Evolutionary conservation across 2,888 invertebrate genomes (phyloP).

Genomic region (Fragum sueziense): DNA sequence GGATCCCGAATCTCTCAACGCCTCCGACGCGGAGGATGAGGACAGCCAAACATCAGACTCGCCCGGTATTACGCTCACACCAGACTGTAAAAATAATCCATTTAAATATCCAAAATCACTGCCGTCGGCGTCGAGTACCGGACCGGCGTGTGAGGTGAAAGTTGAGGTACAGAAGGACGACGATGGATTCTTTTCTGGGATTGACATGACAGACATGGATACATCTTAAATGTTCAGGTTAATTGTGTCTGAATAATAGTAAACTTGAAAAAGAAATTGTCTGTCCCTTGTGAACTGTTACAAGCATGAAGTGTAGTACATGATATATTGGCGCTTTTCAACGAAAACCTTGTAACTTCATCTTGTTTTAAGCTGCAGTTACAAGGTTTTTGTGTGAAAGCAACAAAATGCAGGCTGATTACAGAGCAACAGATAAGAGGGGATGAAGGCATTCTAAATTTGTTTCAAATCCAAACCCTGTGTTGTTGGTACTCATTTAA

Average conservation of each 20-base stretch:
- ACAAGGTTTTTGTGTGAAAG: too few relatives aligned
- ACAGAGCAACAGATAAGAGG: too few relatives aligned
- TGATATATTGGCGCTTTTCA: too few relatives aligned
- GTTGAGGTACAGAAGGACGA: constrained; percentile 35
- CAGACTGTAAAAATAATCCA: constrained; percentile 30
- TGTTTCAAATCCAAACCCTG: too few relatives aligned
- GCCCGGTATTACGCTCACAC: constrained; percentile 49
- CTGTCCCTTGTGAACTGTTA: too few relatives aligned
- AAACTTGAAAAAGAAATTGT: too few relatives aligned
- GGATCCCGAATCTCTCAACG: constrained; percentile 22
- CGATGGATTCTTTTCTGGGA: constrained; percentile 58
- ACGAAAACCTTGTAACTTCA: too few relatives aligned
- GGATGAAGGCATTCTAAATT: too few relatives aligned
- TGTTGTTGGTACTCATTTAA: too few relatives aligned
- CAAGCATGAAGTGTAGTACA: too few relatives aligned
- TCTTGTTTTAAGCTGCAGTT: too few relatives aligned
- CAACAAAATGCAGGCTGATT: too few relatives aligned
- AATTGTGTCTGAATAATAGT: neutral
- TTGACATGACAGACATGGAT: constrained; percentile 43
- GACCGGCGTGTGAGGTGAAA: neutral
- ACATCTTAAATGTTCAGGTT: neutral
- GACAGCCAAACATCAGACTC: constrained; percentile 48
- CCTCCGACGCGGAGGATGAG: constrained; percentile 51
- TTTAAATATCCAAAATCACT: constrained; percentile 44
- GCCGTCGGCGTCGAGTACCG: neutral